Conservation (phyloP, 2,888 invertebrate genomes). For the Syrista parreyssii region DNA sequence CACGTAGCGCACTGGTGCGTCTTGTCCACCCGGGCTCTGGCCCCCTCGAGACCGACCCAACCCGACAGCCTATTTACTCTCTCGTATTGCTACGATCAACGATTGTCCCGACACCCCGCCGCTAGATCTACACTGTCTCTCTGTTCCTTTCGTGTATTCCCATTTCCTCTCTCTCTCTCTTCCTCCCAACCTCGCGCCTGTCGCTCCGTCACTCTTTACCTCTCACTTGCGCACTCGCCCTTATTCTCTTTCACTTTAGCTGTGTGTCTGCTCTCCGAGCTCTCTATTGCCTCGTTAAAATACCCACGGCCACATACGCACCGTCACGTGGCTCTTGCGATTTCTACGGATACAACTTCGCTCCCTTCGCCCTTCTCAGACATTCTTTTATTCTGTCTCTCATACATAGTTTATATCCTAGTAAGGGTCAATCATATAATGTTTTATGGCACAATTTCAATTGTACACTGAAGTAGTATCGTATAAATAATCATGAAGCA, state of each 20-base stretch:
- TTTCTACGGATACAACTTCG: not conserved
- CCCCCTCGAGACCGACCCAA: conserved; percentile 21
- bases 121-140: conserved; percentile 10
- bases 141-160: conserved; percentile 15
- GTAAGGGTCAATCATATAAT: not conserved
- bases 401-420: not conserved
- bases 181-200: not conserved
- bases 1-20: conserved; percentile 41
- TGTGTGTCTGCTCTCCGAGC: not conserved
- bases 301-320: not conserved
- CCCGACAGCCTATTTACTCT: conserved; percentile 39
- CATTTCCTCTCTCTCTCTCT: conserved; percentile 5
- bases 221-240: not conserved
- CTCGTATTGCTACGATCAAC: conserved; percentile 23
- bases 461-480: not conserved
- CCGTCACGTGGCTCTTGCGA: not conserved
- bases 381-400: not conserved
- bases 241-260: not conserved
- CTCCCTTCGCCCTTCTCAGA: not conserved
- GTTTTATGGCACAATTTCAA: not conserved
- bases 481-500: not conserved
- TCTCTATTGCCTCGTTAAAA: not conserved
- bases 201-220: not conserved
- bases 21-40: conserved; percentile 34
- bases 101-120: conserved; percentile 10